These are phyloP conservation scores for Mobula birostris DNA, from an alignment of 2,113 vertebrate genomes.

Conservation along the genomic window DNA sequence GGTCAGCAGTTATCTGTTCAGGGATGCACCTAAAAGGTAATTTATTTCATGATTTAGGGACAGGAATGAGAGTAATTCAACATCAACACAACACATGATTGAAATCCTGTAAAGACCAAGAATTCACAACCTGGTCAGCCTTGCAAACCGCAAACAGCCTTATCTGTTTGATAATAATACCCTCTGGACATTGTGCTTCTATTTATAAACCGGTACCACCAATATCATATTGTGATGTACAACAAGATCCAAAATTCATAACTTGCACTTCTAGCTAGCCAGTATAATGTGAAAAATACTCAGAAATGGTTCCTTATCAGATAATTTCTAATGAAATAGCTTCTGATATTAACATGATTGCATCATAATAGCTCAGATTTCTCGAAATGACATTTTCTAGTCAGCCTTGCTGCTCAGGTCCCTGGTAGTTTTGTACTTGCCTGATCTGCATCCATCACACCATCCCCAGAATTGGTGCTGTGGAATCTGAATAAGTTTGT, in stretches of 20 bases:
- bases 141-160: background rate
- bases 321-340: background rate
- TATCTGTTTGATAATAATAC: background rate
- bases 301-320: background rate
- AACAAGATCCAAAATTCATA: background rate
- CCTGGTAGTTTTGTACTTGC: too few relatives aligned
- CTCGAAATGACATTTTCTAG: too few relatives aligned
- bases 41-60: constrained; percentile 5
- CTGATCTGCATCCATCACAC: too few relatives aligned
- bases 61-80: background rate
- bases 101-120: background rate
- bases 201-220: background rate
- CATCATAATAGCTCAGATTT: background rate
- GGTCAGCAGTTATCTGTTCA: constrained; percentile 90
- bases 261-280: background rate
- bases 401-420: too few relatives aligned
- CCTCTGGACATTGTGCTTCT: background rate
- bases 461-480: too few relatives aligned
- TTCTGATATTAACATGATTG: background rate
- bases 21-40: constrained; percentile 91
- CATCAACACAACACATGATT: background rate
- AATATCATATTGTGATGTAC: background rate
- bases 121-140: background rate
- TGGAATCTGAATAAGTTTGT: too few relatives aligned
- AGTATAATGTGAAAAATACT: background rate